Percentiles rank a stretch among this genome's conserved stretches.
Conservation (phyloP, 2,797 vertebrate genomes). For the Liparis tanakae region DNA sequence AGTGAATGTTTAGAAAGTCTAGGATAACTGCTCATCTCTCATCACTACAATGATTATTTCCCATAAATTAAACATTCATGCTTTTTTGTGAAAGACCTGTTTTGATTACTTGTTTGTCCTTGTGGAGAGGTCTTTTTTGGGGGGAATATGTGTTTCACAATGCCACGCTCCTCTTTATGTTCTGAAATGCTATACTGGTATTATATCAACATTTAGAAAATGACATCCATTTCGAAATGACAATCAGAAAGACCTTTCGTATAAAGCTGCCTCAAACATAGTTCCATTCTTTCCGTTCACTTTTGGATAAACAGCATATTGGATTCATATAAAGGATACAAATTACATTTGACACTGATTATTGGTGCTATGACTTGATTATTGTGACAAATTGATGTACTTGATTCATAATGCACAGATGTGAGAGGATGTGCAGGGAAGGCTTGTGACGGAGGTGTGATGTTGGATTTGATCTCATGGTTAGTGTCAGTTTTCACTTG, state of each 20-base stretch:
- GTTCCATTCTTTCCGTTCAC: neutral
- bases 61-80: too few species aligned
- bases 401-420: neutral
- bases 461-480: neutral
- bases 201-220: neutral
- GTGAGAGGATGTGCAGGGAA: too few species aligned
- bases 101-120: too few species aligned
- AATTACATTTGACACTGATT: too few species aligned
- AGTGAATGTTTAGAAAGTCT: neutral
- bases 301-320: neutral
- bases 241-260: neutral
- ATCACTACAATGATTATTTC: neutral
- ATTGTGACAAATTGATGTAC: too few species aligned
- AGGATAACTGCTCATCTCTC: neutral
- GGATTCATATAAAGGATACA: too few species aligned
- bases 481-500: too few species aligned
- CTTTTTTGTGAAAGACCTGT: too few species aligned
- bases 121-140: too few species aligned
- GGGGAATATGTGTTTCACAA: too few species aligned
- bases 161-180: neutral
- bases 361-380: too few species aligned
- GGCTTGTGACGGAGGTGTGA: neutral
- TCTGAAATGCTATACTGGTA: neutral
- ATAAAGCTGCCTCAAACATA: neutral
- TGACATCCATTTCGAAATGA: too few species aligned